phyloP scores from a whole-genome alignment of 2,888 invertebrate genomes.

The Cerceris ruficornis region DNA sequence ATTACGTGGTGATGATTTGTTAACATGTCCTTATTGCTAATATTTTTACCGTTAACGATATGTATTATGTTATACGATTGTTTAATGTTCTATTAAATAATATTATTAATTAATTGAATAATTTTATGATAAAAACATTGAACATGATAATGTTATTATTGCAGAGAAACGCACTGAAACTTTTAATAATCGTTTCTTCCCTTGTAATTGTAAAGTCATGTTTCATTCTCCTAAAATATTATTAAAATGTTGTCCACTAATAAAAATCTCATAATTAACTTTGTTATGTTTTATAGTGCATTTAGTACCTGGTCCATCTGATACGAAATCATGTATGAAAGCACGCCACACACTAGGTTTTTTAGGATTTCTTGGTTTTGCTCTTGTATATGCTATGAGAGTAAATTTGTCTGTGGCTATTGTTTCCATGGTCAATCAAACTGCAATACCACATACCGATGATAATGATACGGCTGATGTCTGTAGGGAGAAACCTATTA shows the following conservation, averaged over 20 bases:
- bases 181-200: too few relatives aligned
- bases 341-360: constrained; percentile 90
- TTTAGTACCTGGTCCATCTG: constrained; percentile 69
- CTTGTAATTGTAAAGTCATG: too few relatives aligned
- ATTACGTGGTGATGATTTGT: too few relatives aligned
- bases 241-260: background rate
- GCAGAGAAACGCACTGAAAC: too few relatives aligned
- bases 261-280: background rate
- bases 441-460: constrained; percentile 84
- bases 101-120: too few relatives aligned
- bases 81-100: too few relatives aligned
- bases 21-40: too few relatives aligned
- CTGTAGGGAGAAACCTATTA: constrained; percentile 83
- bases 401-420: constrained; percentile 96
- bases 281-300: constrained; percentile 63
- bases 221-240: background rate
- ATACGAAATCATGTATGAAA: constrained; percentile 87
- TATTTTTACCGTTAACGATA: too few relatives aligned
- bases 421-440: constrained; percentile 95
- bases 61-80: too few relatives aligned
- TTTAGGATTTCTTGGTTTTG: constrained; percentile 93
- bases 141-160: too few relatives aligned
- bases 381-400: constrained; percentile 94
- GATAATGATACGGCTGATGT: constrained; percentile 85
- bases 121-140: too few relatives aligned